Conservation (phyloP, 2,113 vertebrate genomes). For the Cryptotis parvus region DNA sequence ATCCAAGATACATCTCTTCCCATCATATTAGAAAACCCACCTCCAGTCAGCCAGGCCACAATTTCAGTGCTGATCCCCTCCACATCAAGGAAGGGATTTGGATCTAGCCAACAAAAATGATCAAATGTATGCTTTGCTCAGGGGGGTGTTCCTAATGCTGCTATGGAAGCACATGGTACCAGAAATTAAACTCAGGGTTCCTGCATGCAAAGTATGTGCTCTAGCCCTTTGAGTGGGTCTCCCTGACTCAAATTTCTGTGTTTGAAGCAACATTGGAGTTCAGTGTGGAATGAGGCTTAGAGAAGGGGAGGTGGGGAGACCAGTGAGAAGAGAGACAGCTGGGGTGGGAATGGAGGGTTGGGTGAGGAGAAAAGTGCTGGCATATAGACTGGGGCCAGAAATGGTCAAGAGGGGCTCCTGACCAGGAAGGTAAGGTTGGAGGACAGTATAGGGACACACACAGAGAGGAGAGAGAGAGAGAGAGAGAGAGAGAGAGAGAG, state of each 20-base stretch:
- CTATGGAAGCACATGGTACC: too few relatives aligned
- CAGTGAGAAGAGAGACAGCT: not conserved
- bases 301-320: not conserved
- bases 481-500: not conserved
- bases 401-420: not conserved
- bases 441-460: too few relatives aligned
- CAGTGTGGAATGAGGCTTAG: not conserved
- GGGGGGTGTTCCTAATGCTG: too few relatives aligned
- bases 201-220: too few relatives aligned
- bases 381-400: not conserved
- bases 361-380: not conserved
- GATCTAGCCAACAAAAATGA: not conserved
- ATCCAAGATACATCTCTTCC: not conserved
- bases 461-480: not conserved
- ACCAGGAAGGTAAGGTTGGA: too few relatives aligned
- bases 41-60: not conserved
- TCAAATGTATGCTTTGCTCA: not conserved
- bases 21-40: not conserved
- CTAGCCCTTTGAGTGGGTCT: too few relatives aligned
- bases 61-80: not conserved
- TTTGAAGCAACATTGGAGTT: not conserved
- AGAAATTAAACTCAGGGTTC: too few relatives aligned
- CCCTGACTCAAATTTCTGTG: not conserved
- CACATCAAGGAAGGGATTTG: not conserved
- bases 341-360: not conserved